Base-by-base conservation (phyloP, 2,113 vertebrate species). In the Mobula birostris region DNA sequence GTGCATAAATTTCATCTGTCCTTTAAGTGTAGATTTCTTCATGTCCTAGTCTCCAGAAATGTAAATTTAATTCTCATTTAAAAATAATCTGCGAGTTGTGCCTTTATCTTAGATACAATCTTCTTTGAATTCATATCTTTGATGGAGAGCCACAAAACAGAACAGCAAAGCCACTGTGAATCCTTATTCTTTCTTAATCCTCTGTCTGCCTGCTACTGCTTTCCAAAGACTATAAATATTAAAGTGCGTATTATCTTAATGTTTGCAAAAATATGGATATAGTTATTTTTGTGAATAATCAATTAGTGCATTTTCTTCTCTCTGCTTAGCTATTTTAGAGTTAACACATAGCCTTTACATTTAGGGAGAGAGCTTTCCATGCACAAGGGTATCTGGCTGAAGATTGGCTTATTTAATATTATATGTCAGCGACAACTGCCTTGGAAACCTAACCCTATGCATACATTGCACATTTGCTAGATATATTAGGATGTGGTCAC, bases 11-110 rank as follows among this genome's bases (percentile, higher is more conserved):
- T 93, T 24, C 27, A 93, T 40, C 32, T 93, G 74, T 74, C 68
- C 40, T 93, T 72, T 21, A 74, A 93, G 48, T 93, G 68, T 40
- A 27, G 70, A 5, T 68, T 40, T 74, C 70, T 29, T 93, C 70
- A 76, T 74, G 70, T 29, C 91, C 36, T 93, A 93, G 36, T 74
- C 29, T 76, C 36, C 70, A 40, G 91, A 93, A 48, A 40, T 92
- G 90, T 92, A 72, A 92, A 92, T 92, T 48, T 48, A 40, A 92
- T 72, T 19, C 66, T 36, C 36, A 24, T 92, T 92, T 92, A 70
- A 40, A 72, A 72, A 72, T 70, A 92, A 72, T 68, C 90, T 70
- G 68, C 74, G 32, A n/a, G n/a, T 92, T 92, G 90, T 72, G 36
- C 40, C 63, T 68, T 92, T 92, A 92, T 72, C 90, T 40, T 7